Percentiles rank a stretch among this genome's conserved stretches.
Evolutionary conservation across 2,113 vertebrate species (phyloP).

Genomic region (Nibea albiflora): DNA sequence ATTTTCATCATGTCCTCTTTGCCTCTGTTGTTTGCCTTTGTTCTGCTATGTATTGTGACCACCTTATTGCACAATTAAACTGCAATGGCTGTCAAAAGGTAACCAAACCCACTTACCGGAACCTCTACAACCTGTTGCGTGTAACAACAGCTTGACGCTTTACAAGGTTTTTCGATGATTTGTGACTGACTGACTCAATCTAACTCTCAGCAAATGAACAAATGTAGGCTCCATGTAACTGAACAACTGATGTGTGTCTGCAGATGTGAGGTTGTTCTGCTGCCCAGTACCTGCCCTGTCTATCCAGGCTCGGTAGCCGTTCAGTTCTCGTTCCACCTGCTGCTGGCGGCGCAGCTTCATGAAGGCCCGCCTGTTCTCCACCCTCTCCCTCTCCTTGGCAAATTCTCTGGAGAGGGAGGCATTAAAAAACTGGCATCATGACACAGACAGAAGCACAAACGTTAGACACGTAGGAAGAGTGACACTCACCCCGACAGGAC

Average conservation of each 20-base stretch:
- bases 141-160: not conserved
- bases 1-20: too few relatives aligned
- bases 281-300: conserved; percentile 92
- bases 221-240: not conserved
- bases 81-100: not conserved
- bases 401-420: conserved; percentile 88
- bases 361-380: conserved; percentile 98
- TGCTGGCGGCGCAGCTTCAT: conserved; percentile 98
- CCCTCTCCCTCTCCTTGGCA: conserved; percentile 97
- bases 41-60: too few relatives aligned
- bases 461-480: not conserved
- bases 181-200: too few relatives aligned
- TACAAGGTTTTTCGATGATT: too few relatives aligned
- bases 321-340: conserved; percentile 96
- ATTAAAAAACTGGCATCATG: conserved; percentile 2
- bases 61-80: too few relatives aligned
- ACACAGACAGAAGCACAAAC: not conserved
- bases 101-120: not conserved
- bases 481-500: conserved; percentile 93
- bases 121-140: not conserved
- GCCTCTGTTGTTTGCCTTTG: too few relatives aligned
- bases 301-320: conserved; percentile 97
- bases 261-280: conserved; percentile 29
- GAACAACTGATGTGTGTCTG: not conserved
- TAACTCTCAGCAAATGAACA: too few relatives aligned